Conservation (phyloP, 2,797 vertebrate genomes). For the Pristis pectinata region DNA sequence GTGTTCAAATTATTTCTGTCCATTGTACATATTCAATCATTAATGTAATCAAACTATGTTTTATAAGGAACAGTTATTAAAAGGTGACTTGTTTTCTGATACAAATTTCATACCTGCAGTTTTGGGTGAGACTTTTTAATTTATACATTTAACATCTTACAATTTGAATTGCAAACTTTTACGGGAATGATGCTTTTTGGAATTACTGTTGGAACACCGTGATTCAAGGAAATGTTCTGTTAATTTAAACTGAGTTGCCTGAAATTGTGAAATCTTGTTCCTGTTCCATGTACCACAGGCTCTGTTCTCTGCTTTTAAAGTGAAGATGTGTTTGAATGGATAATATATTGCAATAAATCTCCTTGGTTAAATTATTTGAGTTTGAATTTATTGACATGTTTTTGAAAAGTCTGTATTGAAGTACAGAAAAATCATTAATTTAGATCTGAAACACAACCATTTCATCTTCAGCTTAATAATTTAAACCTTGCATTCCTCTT, state of each 20-base stretch:
- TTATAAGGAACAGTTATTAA: conserved; percentile 20
- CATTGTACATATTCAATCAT: conserved; percentile 24
- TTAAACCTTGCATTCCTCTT: background rate
- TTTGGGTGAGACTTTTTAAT: conserved; percentile 6
- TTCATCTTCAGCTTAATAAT: background rate
- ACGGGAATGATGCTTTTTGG: conserved; percentile 1
- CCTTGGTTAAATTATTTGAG: conserved; percentile 4
- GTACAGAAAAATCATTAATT: background rate
- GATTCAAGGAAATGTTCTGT: conserved; percentile 9
- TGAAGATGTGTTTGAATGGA: conserved; percentile 38
- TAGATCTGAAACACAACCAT: background rate
- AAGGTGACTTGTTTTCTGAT: conserved; percentile 22
- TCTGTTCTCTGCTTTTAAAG: conserved; percentile 39
- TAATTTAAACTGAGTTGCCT: conserved; percentile 29
- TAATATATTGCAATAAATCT: conserved; percentile 42
- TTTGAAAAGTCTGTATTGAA: background rate
- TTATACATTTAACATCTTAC: conserved; percentile 26
- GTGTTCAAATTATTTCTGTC: conserved; percentile 34
- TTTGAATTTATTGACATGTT: background rate
- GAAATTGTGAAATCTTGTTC: conserved; percentile 12
- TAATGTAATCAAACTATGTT: conserved; percentile 27
- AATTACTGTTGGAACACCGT: conserved; percentile 21
- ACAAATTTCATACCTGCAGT: conserved; percentile 23
- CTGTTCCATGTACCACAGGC: conserved; percentile 33
- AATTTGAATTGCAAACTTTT: conserved; percentile 13